A percentile compares a stretch with the other conserved stretches of the same genome.
These are phyloP conservation scores for Bradypus variegatus DNA, from an alignment of 2,797 vertebrate species.

Conservation along the genomic window DNA sequence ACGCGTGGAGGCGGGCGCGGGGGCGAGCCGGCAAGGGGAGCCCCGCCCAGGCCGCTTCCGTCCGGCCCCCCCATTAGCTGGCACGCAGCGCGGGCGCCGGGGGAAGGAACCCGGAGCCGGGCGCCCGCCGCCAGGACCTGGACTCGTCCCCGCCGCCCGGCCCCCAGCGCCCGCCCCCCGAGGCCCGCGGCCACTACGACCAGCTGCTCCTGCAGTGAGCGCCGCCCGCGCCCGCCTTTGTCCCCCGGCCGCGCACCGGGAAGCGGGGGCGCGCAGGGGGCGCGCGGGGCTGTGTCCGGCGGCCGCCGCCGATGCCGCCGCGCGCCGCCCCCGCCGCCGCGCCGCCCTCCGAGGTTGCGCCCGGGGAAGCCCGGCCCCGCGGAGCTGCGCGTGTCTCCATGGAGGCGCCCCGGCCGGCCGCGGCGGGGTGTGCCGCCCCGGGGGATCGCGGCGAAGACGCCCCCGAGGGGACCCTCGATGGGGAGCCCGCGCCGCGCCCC, in stretches of 20 bases:
- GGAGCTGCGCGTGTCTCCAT: not conserved
- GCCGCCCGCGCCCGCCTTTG: slow-evolving; percentile 27
- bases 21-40: not conserved
- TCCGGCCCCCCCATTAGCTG: not conserved
- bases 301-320: slow-evolving; percentile 12
- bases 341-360: not conserved
- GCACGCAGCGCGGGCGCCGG: not conserved
- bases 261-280: not conserved
- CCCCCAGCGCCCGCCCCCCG: not conserved
- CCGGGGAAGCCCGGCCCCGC: not conserved
- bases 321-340: not conserved
- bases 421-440: not conserved
- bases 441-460: too few species aligned
- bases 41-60: slow-evolving; percentile 41
- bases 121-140: not conserved
- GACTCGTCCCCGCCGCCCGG: not conserved
- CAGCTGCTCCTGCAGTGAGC: not conserved
- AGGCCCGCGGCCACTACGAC: not conserved
- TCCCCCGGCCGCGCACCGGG: not conserved
- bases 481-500: slow-evolving; percentile 38
- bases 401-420: slow-evolving; percentile 8
- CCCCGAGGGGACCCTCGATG: slow-evolving; percentile 32
- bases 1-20: not conserved
- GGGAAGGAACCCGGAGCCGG: not conserved
- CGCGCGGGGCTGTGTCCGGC: not conserved